phyloP scores from a whole-genome alignment of 2,888 invertebrate species.

The Lepidochitona cinerea region DNA sequence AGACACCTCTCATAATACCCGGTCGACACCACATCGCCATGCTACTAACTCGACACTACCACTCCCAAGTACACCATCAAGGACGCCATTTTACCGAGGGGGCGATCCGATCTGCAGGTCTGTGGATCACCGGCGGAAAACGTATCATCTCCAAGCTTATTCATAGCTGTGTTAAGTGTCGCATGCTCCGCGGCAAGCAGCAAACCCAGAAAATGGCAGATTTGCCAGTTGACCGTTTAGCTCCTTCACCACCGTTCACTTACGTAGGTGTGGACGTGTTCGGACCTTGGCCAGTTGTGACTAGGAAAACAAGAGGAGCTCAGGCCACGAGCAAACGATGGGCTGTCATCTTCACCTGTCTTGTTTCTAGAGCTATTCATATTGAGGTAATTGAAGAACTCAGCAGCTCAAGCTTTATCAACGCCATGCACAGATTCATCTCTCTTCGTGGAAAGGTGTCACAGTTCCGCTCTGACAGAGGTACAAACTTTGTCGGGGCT shows the following conservation, averaged over 20 bases:
- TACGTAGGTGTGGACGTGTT: slow-evolving; percentile 31
- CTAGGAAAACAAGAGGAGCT: slow-evolving; percentile 26
- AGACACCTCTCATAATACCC: slow-evolving; percentile 22
- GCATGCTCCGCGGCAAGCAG: slow-evolving; percentile 18
- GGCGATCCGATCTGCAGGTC: slow-evolving; percentile 21
- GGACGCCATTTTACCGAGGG: slow-evolving; percentile 29
- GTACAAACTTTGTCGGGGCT: slow-evolving; percentile 29
- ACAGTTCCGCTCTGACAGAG: slow-evolving; percentile 25
- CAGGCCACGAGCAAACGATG: slow-evolving; percentile 29
- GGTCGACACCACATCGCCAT: slow-evolving; percentile 22
- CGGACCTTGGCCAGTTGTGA: slow-evolving; percentile 26
- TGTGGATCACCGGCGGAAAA: slow-evolving; percentile 23
- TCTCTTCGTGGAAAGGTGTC: slow-evolving; percentile 20
- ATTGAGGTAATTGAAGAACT: slow-evolving; percentile 31
- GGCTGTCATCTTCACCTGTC: slow-evolving; percentile 30
- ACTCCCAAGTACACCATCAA: slow-evolving; percentile 15
- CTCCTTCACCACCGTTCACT: slow-evolving; percentile 28
- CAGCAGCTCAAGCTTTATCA: slow-evolving; percentile 27
- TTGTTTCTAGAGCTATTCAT: slow-evolving; percentile 27
- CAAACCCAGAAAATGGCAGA: slow-evolving; percentile 29
- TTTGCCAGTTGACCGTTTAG: slow-evolving; percentile 26
- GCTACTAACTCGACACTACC: slow-evolving; percentile 19
- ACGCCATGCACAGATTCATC: slow-evolving; percentile 25
- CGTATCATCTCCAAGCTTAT: slow-evolving; percentile 15
- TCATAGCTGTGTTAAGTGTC: slow-evolving; percentile 22